Base-by-base conservation (phyloP, 2,888 invertebrate genomes). In the Globia sparganii region DNA sequence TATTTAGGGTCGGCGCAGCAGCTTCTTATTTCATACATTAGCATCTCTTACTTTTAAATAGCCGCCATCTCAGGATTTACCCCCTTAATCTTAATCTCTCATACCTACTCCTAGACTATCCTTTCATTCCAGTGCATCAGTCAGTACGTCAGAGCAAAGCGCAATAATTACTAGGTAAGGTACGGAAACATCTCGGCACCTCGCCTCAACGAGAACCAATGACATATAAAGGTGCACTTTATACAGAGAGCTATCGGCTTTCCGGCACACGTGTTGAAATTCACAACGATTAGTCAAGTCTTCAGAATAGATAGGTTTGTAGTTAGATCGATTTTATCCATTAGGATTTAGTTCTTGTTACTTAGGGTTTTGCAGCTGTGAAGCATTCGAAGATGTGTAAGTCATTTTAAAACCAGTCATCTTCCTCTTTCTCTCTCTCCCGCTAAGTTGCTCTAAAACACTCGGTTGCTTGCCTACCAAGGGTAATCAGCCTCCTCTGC, bases 201-300 rank as follows among this genome's bases (percentile, higher is more conserved):
- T 66, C 66, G 21, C 46, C 34, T 6, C 15, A 28, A 59, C 87
- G 84, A 81, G 77, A 85, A 86, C 89, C 84, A 91, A 90, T 91
- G 89, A 91, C 88, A 88, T 91, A 88, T 90, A 89, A 87, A 89
- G 87, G 85, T 81, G 82, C 81, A 83, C 83, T 90, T 89, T 86
- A 85, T 86, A 73, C 79, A 67, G 9, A 56, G 31, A 79, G 62
- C 58, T 71, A 49, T 62, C 31, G 21, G 72, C 61, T 72, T 70
- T 40, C 70, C 40, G 46, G 34, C 58, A 72, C 78, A 78, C 37
- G 73, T 80, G 77, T 66, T 79, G 62, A 71, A 79, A 62, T 75
- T 58, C 80, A 64, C 75, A 75, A 46, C 59, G 61, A 77, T 82
- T 75, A 77, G 67, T 64, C 65, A 75, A 34, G 34, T 72, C 72